Base-by-base conservation (phyloP, 2,888 invertebrate species). In the Eurytoma californica region DNA sequence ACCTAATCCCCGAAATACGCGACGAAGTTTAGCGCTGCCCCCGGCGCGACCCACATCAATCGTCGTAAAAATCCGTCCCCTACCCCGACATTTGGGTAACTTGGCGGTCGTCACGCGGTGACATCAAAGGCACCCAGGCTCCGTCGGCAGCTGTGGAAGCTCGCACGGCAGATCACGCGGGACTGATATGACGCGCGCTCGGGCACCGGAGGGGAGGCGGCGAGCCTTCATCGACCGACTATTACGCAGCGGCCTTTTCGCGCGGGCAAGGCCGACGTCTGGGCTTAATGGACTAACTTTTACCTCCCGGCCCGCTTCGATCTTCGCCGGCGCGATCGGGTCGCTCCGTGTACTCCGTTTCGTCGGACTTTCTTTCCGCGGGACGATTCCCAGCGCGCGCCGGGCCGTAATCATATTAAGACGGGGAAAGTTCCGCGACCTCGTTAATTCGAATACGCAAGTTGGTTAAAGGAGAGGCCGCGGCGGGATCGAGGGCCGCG, bases 201-300 rank as follows among this genome's bases (percentile, higher is more conserved):
- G 61, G 74, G 78, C 72, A 60, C 75, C 72, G 78, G 72, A 39
- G 30, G 30, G 30, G 30, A 39, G 39, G 9, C 39, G 9, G 7
- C 65, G 60, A 76, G 76, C 53, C 75, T 73, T 68, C 76, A 81
- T 81, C 79, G 81, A 81, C 70, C 76, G 63, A 28, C 65, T 65
- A n/a, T 28, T 20, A 51, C 47, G 68, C 24, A 53, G 65, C 63
- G 68, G 60, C 55, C 77, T 77, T 77, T 68, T 74, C 65, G 13
- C 39, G 39, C 47, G 61, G 4, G 67, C 80, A 78, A 80, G 78
- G 80, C 75, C 68, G 65, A n/a, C 51, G 49, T 65, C 66, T 66
- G 60, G 51, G 30, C 67, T 67, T 78, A 78, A 61, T 67, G 51
- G 68, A 55, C 68, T 72, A 72, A 72, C 53, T 67, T 67, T 70